A percentile compares a stretch with the other conserved stretches of the same genome.
Conservation (phyloP, 2,888 invertebrate genomes). For the Calameuta idolon region DNA sequence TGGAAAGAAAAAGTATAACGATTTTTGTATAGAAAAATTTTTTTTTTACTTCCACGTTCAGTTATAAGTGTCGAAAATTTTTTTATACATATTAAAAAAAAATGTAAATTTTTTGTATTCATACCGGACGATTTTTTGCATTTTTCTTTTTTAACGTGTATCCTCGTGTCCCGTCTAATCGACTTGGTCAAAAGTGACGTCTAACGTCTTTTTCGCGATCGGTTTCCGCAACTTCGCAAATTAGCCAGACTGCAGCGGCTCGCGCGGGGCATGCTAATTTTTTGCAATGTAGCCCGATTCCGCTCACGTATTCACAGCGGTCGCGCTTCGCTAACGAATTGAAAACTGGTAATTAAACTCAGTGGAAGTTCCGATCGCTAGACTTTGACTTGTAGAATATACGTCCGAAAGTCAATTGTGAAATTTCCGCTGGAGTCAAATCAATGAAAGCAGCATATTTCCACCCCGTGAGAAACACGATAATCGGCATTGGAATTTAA, state of each 20-base stretch:
- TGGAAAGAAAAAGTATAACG: background rate
- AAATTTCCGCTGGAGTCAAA: background rate
- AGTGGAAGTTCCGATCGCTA: conserved; percentile 41
- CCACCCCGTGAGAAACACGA: background rate
- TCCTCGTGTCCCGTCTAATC: background rate
- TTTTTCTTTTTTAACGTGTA: too few relatives aligned
- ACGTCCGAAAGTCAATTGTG: background rate
- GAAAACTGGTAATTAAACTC: conserved; percentile 50
- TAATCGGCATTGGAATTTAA: background rate
- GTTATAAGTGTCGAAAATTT: background rate
- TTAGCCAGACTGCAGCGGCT: conserved; percentile 37
- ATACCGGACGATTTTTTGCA: too few relatives aligned
- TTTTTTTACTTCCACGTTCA: background rate
- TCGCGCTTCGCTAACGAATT: conserved; percentile 47
- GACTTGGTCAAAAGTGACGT: background rate
- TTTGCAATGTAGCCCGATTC: conserved; percentile 33
- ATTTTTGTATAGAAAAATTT: background rate
- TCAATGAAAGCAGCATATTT: background rate
- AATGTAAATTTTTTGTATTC: background rate
- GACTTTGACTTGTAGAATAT: background rate
- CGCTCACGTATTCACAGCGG: conserved; percentile 41
- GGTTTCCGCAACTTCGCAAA: conserved; percentile 40
- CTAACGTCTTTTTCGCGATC: conserved; percentile 28
- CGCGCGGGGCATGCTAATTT: conserved; percentile 46
- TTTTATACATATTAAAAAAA: too few relatives aligned